These are phyloP conservation scores for Melieria omissa DNA, from an alignment of 2,888 invertebrate genomes.

Conservation along the genomic window DNA sequence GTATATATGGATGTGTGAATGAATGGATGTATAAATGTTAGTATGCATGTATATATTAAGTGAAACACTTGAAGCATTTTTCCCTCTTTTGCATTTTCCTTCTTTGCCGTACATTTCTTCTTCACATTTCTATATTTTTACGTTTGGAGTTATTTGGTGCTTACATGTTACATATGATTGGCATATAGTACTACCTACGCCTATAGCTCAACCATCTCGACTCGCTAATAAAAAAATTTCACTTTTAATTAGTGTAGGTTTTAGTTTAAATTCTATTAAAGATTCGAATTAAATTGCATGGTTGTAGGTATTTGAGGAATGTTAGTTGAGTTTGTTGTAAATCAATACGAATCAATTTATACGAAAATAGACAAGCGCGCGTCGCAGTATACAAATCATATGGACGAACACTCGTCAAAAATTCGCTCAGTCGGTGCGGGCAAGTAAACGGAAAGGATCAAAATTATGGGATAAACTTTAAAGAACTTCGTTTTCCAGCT, in stretches of 20 bases:
- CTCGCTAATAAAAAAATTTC: too few species aligned
- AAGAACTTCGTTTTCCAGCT: neutral
- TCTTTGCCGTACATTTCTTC: conserved; percentile 16
- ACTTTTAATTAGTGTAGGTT: too few species aligned
- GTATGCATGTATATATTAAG: conserved; percentile 23
- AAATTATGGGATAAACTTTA: conserved; percentile 37
- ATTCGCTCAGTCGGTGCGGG: neutral
- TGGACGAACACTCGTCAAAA: neutral
- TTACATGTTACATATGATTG: neutral
- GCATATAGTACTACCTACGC: neutral
- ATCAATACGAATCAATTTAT: too few species aligned
- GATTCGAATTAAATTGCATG: too few species aligned
- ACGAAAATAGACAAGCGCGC: too few species aligned
- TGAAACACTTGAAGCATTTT: too few species aligned
- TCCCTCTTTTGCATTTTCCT: too few species aligned
- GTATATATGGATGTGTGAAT: conserved; percentile 45
- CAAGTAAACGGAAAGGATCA: neutral
- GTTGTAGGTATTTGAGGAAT: conserved; percentile 17
- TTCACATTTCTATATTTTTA: conserved; percentile 45
- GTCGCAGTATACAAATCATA: conserved; percentile 47
- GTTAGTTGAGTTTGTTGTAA: conserved; percentile 35
- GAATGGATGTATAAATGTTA: conserved; percentile 26
- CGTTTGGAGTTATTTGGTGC: conserved; percentile 38
- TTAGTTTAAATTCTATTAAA: too few species aligned
- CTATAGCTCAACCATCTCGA: neutral